Conservation (phyloP, 2,113 vertebrate species). For the Odocoileus virginianus region DNA sequence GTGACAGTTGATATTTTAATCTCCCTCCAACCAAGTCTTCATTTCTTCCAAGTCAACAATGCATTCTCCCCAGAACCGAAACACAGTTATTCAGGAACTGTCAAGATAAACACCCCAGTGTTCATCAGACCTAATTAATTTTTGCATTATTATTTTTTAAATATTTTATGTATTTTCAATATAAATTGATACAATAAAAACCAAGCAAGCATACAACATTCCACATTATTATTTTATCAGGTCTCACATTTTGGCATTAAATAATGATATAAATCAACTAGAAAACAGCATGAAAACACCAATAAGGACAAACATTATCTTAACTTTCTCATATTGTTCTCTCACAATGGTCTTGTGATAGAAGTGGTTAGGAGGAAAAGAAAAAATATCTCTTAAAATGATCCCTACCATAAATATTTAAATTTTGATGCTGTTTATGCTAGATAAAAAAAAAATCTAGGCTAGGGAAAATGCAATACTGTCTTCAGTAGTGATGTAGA, state of each 20-base stretch:
- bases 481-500: neutral
- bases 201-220: slow-evolving; percentile 58
- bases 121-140: slow-evolving; percentile 75
- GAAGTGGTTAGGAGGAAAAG: slow-evolving; percentile 40
- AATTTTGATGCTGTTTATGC: slow-evolving; percentile 48
- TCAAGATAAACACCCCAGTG: slow-evolving; percentile 44
- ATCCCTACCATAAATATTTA: slow-evolving; percentile 61
- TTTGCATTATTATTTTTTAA: slow-evolving; percentile 77
- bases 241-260: slow-evolving; percentile 71
- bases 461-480: slow-evolving; percentile 42
- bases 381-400: slow-evolving; percentile 49
- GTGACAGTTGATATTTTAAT: slow-evolving; percentile 50
- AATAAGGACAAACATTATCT: slow-evolving; percentile 68
- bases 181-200: slow-evolving; percentile 77
- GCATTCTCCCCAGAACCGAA: slow-evolving; percentile 41
- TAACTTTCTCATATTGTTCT: slow-evolving; percentile 61
- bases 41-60: slow-evolving; percentile 30
- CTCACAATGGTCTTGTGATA: slow-evolving; percentile 25
- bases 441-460: slow-evolving; percentile 29
- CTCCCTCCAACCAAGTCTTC: slow-evolving; percentile 39
- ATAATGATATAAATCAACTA: slow-evolving; percentile 71
- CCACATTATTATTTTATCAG: slow-evolving; percentile 77
- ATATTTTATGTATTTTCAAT: slow-evolving; percentile 73
- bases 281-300: slow-evolving; percentile 71
- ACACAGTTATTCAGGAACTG: slow-evolving; percentile 40